phyloP scores from a whole-genome alignment of 2,888 invertebrate species.

The Odontocerum albicorne region DNA sequence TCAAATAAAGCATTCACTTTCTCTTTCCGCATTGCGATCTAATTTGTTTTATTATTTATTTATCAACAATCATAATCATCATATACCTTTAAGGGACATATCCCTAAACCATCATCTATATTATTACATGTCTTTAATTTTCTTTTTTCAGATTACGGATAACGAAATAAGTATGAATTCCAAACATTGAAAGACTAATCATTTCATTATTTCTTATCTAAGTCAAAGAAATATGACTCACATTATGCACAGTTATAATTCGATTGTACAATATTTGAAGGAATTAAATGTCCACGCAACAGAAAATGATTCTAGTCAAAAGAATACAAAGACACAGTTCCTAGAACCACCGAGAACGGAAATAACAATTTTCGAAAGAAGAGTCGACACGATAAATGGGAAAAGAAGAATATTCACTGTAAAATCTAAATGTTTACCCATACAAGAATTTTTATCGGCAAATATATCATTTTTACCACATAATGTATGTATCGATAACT shows the following conservation, averaged over 20 bases:
- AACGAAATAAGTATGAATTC: no score
- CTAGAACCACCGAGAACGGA: constrained; percentile 2
- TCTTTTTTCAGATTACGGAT: no score
- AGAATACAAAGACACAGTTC: neutral
- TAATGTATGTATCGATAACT: neutral
- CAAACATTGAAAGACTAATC: no score
- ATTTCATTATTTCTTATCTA: no score
- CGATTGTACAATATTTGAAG: neutral
- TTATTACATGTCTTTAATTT: no score
- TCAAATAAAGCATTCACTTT: no score
- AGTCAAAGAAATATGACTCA: constrained; percentile 6
- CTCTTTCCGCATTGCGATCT: no score
- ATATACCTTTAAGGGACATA: no score
- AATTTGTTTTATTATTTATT: no score
- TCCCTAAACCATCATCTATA: no score
- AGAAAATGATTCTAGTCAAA: neutral
- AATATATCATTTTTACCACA: neutral
- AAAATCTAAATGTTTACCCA: constrained; percentile 2
- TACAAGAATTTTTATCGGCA: constrained; percentile 16
- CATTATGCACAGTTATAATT: neutral
- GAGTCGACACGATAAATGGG: neutral
- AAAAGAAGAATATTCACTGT: neutral
- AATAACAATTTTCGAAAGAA: constrained; percentile 2
- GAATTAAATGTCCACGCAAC: neutral
- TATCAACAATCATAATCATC: no score